phyloP scores from a whole-genome alignment of 2,113 vertebrate species.

The Entomyzon cyanotis region DNA sequence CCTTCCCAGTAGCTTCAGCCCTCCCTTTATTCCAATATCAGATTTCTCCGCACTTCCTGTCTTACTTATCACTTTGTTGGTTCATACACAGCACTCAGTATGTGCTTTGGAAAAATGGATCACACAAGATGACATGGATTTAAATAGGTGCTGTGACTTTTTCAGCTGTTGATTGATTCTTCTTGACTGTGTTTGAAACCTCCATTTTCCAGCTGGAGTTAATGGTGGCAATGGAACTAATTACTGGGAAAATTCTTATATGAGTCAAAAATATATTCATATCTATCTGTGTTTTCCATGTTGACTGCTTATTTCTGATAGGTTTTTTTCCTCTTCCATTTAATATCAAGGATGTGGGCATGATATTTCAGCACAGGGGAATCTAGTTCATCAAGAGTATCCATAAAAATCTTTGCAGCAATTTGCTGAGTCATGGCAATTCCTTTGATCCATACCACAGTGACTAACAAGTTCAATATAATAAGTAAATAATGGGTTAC shows the following conservation, averaged over 20 bases:
- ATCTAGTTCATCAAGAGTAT: neutral
- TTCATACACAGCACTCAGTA: neutral
- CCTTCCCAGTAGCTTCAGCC: neutral
- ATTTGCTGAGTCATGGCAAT: neutral
- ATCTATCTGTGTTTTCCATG: neutral
- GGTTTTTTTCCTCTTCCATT: neutral
- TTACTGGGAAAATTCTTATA: neutral
- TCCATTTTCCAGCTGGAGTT: neutral
- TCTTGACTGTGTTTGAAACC: neutral
- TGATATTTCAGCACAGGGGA: neutral
- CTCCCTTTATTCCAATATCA: neutral
- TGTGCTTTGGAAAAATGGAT: neutral
- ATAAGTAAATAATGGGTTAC: neutral
- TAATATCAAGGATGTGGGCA: neutral
- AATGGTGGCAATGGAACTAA: neutral
- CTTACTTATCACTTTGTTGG: neutral
- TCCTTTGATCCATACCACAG: neutral
- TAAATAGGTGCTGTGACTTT: neutral
- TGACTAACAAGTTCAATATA: neutral
- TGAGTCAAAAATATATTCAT: neutral
- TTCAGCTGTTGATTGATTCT: neutral
- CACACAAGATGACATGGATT: rapidly evolving
- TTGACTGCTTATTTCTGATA: neutral
- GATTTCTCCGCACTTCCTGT: constrained; percentile 17
- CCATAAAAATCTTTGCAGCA: neutral